These are phyloP conservation scores for Nothocercus nigrocapillus DNA, from an alignment of 2,113 vertebrate genomes.

Conservation along the genomic window DNA sequence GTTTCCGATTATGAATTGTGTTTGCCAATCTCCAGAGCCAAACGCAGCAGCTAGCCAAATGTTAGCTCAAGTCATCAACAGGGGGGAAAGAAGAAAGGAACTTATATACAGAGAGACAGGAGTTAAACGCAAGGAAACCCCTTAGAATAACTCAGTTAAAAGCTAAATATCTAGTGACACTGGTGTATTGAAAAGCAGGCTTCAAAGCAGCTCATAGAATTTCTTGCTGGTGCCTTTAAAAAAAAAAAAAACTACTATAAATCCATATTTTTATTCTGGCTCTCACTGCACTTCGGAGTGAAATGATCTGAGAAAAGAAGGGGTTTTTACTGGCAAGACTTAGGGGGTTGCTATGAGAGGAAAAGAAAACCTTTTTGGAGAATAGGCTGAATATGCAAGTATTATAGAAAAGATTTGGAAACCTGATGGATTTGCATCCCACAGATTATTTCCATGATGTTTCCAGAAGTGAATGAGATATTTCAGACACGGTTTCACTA, in stretches of 20 bases:
- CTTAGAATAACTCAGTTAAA: not conserved
- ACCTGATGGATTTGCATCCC: not conserved
- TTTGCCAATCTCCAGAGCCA: not conserved
- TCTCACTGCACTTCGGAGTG: not conserved
- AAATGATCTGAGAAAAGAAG: not conserved
- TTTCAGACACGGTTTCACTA: not conserved
- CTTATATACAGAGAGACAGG: not conserved
- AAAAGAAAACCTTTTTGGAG: not conserved
- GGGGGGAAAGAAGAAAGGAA: not conserved
- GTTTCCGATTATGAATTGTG: not conserved
- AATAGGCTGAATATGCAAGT: not conserved
- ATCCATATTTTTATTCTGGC: not conserved
- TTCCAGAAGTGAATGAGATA: constrained; percentile 2
- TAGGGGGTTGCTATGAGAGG: not conserved
- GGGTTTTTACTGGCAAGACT: not conserved
- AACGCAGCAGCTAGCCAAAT: not conserved
- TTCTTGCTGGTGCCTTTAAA: not conserved
- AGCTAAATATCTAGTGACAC: not conserved
- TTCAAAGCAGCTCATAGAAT: not conserved
- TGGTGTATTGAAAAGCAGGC: not conserved
- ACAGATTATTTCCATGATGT: not conserved
- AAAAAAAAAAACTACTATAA: not conserved
- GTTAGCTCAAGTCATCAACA: not conserved
- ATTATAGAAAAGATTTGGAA: not conserved
- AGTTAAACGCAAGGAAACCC: not conserved